Base-by-base conservation (phyloP, 2,113 vertebrate genomes). In the Semicossyphus pulcher region DNA sequence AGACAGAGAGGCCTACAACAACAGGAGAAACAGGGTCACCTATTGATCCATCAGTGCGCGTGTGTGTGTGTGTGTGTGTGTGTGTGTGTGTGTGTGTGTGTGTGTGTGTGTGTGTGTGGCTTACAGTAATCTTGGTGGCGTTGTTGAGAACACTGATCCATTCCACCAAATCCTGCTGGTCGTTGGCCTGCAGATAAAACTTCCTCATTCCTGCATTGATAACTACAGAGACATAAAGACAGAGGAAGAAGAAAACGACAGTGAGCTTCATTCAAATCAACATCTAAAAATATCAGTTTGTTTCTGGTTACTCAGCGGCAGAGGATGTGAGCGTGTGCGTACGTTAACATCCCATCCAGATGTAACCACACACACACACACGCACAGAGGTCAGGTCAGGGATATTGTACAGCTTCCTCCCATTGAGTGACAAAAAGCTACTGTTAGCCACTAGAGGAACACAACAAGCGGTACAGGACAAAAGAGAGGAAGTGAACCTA, bases 101-200 rank as follows among this genome's bases (percentile, higher is more conserved):
- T 56, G 64, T 58, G 48, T 80, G 70, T 68, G 66, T 42, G 65
- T 42, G 68, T 14, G 31, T 5, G 41, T 0, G 14, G 92, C 97
- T 97, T 92, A 99, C 98, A 79, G 97, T 99, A 72, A 99, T 99
- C 93, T 99, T 99, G 89, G 96, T 99, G 88, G 98, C 98, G 52
- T 97, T 99, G 95, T 99, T 99, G 83, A 99, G 95, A 52, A 96
- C 96, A 52, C 93, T 95, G 51, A 99, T 95, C 97, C 98, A 99
- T 74, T 99, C 97, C 73, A 98, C 95, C 51, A 99, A 89, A 78
- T 99, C 97, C 88, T 99, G 97, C 90, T 99, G 96, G 85, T 99
- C 98, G 81, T 99, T 98, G 81, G 98, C 98, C 91, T 99, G 98
- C 56, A 99, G 93, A 78, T 96, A 99, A 62, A 97, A 97, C 90